Evolutionary conservation across 2,113 vertebrate genomes (phyloP), one percentile per base, ranked within the genome.

Genomic region (Epinephelus moara): DNA sequence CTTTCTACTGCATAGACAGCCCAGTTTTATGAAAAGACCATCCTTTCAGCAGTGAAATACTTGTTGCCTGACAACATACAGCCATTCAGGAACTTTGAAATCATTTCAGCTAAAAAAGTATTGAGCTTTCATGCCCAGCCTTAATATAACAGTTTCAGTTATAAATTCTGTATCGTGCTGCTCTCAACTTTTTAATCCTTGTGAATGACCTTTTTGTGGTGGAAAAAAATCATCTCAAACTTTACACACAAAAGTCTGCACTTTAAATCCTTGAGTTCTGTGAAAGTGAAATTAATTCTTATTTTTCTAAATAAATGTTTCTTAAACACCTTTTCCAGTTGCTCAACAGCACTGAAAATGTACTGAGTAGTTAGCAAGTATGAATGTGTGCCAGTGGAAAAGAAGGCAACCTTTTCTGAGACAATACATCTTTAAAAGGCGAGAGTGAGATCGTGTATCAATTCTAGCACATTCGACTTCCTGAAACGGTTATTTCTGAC

Each of bases 61-160:
- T 37, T 66, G 10, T 50, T 23, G 13, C 15, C 7, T 25, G 25
- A 18, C 47, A 12, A 10, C n/a, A 49, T 49, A 6, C 42, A 67
- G 42, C 8, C 64, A 9, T 67, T 49, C 64, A 49, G 45, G 64
- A 67, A 55, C 19, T 61, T 15, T 37, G 33, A 37, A 37, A 37
- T 6, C 27, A 53, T 53, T 33, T 69, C 10, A 70, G 18, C 10
- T n/a, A 25, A 60, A 60, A 9, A 33, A 4, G 2, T 45, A 6
- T 27, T 45, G n/a, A 18, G 68, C 66, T 66, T 63, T 76, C 37
- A 57, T 67, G 11, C 52, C 15, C 40, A 42, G 40, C 40, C 40
- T 42, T 42, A 42, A 42, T 9, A 30, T 30, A 30, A 30, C 40
- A 8, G 40, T 10, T 42, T 42, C 10, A 42, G 9, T 45, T 10